Evolutionary conservation across 2,888 invertebrate species (phyloP), one percentile per base, ranked within the genome.

Genomic region (Hyposoter dolosus): DNA sequence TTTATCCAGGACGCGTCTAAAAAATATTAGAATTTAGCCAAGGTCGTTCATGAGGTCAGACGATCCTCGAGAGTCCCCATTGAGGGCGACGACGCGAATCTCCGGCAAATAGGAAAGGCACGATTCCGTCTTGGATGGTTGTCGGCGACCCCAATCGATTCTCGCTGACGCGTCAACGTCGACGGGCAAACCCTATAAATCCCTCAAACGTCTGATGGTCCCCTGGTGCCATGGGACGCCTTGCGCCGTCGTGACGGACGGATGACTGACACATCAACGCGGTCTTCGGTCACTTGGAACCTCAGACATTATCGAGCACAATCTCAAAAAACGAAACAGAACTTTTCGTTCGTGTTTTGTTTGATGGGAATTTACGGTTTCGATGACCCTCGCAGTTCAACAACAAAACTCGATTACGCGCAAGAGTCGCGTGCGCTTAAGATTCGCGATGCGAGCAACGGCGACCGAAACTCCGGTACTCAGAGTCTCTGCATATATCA

Each of bases 201-300:
- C 91, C 92, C 93, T 93, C 93, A 93, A 93, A 92, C 92, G 92
- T 93, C 92, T 93, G 93, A 93, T 94, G 91, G 81, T 94, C 81
- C 90, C 94, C 94, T 94, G 94, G 92, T 94, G 93, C 90, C 45
- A 84, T 87, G 88, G 91, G 91, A 90, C 92, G 90, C 91, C 90
- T 92, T 91, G 92, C 92, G 93, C 93, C 93, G 92, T 92, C 93
- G 93, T 94, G 94, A 94, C 93, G 93, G 92, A 93, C 93, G 90
- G 91, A 91, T 94, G 94, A 94, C 91, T 93, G 94, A 94, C 93
- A 89, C 89, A 90, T 90, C 83, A 75, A 74, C 60, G 60, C 66
- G 82, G 45, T 35, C 69, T 17, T 35, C 19, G 50, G 23, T 23
- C 12, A n/a, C 68, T 63, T 5, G 60, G 23, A 28, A 43, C 12